phyloP scores from a whole-genome alignment of 2,113 vertebrate genomes.

The Corydoras sp. region DNA sequence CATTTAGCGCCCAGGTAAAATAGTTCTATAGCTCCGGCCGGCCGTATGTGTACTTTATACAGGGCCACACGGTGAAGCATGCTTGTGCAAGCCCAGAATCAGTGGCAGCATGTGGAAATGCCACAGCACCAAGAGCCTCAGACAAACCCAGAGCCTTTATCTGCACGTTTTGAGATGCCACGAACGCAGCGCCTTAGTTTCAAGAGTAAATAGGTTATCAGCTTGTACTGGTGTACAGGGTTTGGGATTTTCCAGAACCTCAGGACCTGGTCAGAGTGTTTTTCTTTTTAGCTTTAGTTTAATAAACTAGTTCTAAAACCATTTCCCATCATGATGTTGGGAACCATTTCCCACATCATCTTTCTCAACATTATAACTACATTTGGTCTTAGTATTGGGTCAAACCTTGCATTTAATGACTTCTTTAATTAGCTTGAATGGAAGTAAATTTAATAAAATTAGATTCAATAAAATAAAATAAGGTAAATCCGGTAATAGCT shows the following conservation, averaged over 20 bases:
- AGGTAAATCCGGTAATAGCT: no score
- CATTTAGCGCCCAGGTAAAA: not conserved
- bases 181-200: constrained; percentile 25
- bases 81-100: constrained; percentile 36
- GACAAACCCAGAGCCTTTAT: constrained; percentile 47
- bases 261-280: not conserved
- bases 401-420: no score
- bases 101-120: constrained; percentile 39
- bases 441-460: no score
- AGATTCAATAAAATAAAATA: no score
- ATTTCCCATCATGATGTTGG: no score
- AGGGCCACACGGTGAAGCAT: constrained; percentile 16
- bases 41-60: constrained; percentile 10
- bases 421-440: no score
- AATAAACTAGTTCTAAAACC: no score
- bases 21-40: constrained; percentile 3
- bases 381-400: no score
- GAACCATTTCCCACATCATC: no score
- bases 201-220: not conserved
- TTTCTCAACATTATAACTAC: no score
- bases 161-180: constrained; percentile 45
- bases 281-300: no score
- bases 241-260: not conserved
- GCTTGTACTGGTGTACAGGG: no score
- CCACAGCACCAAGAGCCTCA: constrained; percentile 33